Percentiles rank a stretch among this genome's conserved stretches.
Evolutionary conservation across 2,888 invertebrate species (phyloP).

Genomic region (Trachelus iudaicus): DNA sequence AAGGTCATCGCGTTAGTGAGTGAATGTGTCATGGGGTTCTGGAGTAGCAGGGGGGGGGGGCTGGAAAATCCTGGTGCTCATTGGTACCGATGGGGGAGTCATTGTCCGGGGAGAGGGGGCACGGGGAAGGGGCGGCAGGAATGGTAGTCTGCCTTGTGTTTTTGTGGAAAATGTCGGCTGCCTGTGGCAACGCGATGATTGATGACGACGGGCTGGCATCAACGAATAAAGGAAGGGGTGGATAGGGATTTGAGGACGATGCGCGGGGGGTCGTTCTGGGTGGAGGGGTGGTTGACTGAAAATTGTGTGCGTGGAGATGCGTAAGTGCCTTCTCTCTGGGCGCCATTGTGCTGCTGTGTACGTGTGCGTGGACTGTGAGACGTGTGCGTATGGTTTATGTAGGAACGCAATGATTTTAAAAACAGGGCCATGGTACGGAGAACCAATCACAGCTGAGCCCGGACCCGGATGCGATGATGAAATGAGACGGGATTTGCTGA

Average conservation of each 20-base stretch:
- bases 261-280: background rate
- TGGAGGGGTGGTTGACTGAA: slow-evolving; percentile 13
- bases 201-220: slow-evolving; percentile 54
- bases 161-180: slow-evolving; percentile 59
- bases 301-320: slow-evolving; percentile 14
- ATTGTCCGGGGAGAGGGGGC: slow-evolving; percentile 9
- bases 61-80: slow-evolving; percentile 14
- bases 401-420: background rate
- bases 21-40: slow-evolving; percentile 17
- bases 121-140: slow-evolving; percentile 32
- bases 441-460: slow-evolving; percentile 18
- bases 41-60: slow-evolving; percentile 9
- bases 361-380: slow-evolving; percentile 15
- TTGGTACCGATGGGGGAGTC: slow-evolving; percentile 18
- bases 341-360: slow-evolving; percentile 7
- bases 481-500: slow-evolving; percentile 33
- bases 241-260: background rate
- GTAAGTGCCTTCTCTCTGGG: slow-evolving; percentile 7
- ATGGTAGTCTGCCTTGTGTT: slow-evolving; percentile 44
- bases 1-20: slow-evolving; percentile 11
- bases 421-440: background rate
- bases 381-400: slow-evolving; percentile 8
- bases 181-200: slow-evolving; percentile 62
- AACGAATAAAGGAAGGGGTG: background rate
- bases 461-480: slow-evolving; percentile 45